Conservation (phyloP, 2,113 vertebrate species). For the Holacanthus passer region DNA sequence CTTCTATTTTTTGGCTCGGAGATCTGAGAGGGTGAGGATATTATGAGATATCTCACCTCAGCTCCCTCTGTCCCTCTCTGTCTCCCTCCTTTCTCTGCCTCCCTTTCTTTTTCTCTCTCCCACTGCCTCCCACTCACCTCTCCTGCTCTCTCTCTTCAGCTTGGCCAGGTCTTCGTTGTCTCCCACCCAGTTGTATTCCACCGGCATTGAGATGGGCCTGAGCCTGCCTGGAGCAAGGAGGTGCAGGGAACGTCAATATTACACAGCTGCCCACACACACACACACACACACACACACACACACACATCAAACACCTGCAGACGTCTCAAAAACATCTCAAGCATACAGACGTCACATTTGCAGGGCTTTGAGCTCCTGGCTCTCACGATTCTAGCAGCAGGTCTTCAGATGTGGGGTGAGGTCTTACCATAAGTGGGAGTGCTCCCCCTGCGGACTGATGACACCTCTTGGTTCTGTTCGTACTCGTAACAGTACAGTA, state of each 20-base stretch:
- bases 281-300: conserved; percentile 35
- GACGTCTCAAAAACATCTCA: conserved; percentile 33
- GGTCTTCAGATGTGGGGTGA: conserved; percentile 6
- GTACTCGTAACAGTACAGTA: conserved; percentile 97
- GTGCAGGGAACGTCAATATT: conserved; percentile 56
- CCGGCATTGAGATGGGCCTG: conserved; percentile 98
- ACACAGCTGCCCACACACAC: conserved; percentile 51
- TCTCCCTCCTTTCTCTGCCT: conserved; percentile 54
- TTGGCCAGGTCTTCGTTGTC: conserved; percentile 98
- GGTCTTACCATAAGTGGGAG: conserved; percentile 93
- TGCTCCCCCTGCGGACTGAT: conserved; percentile 93
- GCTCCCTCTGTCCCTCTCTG: conserved; percentile 66
- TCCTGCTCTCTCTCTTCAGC: conserved; percentile 96
- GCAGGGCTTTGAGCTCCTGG: neutral
- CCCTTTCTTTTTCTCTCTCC: conserved; percentile 59
- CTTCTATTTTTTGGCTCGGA: conserved; percentile 65
- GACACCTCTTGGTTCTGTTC: conserved; percentile 94
- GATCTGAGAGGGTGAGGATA: conserved; percentile 76
- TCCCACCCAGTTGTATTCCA: conserved; percentile 99
- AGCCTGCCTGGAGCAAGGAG: conserved; percentile 90
- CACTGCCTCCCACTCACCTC: conserved; percentile 91
- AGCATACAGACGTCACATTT: conserved; percentile 32
- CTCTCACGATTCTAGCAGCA: conserved; percentile 22
- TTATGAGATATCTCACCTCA: conserved; percentile 77
- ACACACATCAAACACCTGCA: conserved; percentile 37